Base-by-base conservation (phyloP, 2,797 vertebrate genomes). In the Neoniphon sammara region DNA sequence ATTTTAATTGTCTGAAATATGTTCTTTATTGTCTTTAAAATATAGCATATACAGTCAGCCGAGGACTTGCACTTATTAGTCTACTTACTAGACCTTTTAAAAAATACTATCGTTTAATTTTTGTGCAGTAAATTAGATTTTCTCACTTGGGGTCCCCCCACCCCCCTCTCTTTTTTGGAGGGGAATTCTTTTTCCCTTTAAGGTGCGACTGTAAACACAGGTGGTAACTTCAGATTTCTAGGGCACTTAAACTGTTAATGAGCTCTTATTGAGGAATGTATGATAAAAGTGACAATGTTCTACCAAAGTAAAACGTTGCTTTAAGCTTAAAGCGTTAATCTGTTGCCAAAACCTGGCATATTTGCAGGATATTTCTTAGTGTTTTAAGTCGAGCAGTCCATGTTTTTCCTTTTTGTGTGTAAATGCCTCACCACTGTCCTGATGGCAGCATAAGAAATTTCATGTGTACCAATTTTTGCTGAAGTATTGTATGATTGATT, bases 331-430 rank as follows among this genome's bases (percentile, higher is more conserved):
- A 81, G 70, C 76, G 66, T 87, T 56, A 56, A 27, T 75, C 67
- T 56, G 60, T 91, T 93, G 92, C 91, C 90, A 94, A 94, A 91
- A 82, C 46, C 71, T 69, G 25, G 23, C 77, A 47, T 78, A 25
- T 84, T 85, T 76, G 27, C 78, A 55, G 11, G 14, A 59, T 64
- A 54, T 81, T 74, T 5, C 55, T 21, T 18, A 34, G 34, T 86
- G 59, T 81, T 78, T 73, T 66, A 62, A 42, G 21, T 80, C 59
- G 34, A 83, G 70, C 81, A 82, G 81, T 70, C 70, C 25, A 71
- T 4, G 25, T 73, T 23, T 66, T 84, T 25, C 31, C 39, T 53
- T 31, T 23, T 60, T 53, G 12, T 56, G 1, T 8, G 31, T 65
- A 54, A 66, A 80, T 46, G 60, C 72, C 74, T 69, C 53, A 30